Evolutionary conservation across 2,888 invertebrate species (phyloP).

Genomic region (Ochropleura plecta): DNA sequence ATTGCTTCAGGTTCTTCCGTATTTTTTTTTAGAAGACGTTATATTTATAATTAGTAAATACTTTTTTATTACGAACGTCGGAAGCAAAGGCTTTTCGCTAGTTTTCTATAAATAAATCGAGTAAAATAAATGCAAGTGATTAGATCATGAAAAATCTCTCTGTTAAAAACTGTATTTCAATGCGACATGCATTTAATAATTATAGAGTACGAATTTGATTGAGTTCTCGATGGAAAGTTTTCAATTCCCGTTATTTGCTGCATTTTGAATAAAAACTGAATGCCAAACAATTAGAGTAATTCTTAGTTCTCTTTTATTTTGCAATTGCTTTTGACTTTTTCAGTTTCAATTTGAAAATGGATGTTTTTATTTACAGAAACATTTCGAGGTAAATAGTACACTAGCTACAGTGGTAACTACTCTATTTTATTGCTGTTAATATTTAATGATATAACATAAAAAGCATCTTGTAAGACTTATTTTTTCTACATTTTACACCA

Average conservation of each 20-base stretch:
- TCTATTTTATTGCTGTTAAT: background rate
- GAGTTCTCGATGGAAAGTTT: slow-evolving; percentile 28
- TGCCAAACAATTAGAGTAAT: slow-evolving; percentile 21
- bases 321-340: background rate
- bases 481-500: background rate
- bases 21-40: too few relatives aligned
- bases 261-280: slow-evolving; percentile 21
- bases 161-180: slow-evolving; percentile 5
- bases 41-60: too few relatives aligned
- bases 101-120: background rate
- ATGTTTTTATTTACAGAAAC: background rate
- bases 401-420: background rate
- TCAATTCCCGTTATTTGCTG: slow-evolving; percentile 13
- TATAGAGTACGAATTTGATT: slow-evolving; percentile 13
- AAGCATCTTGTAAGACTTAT: too few relatives aligned
- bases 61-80: too few relatives aligned
- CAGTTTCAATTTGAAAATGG: slow-evolving; percentile 7
- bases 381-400: background rate
- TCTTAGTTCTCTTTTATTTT: slow-evolving; percentile 20
- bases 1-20: too few relatives aligned
- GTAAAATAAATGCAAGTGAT: background rate
- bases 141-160: background rate
- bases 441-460: background rate
- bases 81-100: too few relatives aligned
- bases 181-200: slow-evolving; percentile 27